Conservation (phyloP, 2,113 vertebrate species). For the Dinomys branickii region DNA sequence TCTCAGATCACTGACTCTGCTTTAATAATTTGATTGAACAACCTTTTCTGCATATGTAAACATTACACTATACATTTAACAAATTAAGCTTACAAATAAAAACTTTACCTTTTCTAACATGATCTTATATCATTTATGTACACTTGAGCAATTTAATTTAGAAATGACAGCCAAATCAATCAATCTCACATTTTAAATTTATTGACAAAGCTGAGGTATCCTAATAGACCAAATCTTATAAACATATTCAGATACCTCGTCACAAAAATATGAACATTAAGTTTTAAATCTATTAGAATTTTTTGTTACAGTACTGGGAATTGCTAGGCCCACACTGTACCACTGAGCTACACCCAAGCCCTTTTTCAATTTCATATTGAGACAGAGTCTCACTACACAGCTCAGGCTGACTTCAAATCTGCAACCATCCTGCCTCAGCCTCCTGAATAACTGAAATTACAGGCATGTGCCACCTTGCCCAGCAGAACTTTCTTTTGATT, state of each 20-base stretch:
- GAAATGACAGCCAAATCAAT: conserved; percentile 20
- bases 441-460: not conserved
- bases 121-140: conserved; percentile 3
- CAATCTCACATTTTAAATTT: not conserved
- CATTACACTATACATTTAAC: not conserved
- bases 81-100: conserved; percentile 24
- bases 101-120: not conserved
- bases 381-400: not conserved
- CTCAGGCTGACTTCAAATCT: not conserved
- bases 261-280: conserved; percentile 22
- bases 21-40: not conserved
- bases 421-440: not conserved
- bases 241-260: conserved; percentile 6
- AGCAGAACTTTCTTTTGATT: not conserved
- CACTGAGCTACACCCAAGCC: not conserved
- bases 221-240: not conserved
- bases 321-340: not conserved
- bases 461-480: not conserved
- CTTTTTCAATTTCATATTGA: not conserved
- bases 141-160: not conserved
- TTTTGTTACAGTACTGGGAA: not conserved
- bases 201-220: not conserved
- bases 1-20: not conserved
- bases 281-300: not conserved
- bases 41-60: not conserved